phyloP scores from a whole-genome alignment of 2,113 vertebrate species.

The Rostratula benghalensis region DNA sequence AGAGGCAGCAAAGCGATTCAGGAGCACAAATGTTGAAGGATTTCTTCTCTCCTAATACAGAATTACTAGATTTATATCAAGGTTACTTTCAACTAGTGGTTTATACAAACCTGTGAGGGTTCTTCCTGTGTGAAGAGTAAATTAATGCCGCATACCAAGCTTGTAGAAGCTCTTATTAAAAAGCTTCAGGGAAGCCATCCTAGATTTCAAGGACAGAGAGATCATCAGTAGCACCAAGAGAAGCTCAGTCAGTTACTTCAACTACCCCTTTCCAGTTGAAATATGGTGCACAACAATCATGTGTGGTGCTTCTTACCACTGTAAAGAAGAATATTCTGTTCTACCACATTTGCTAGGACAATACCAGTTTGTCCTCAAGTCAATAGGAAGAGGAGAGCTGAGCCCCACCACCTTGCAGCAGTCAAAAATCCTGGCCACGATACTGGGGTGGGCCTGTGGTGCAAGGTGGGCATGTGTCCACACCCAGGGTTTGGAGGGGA shows the following conservation, averaged over 20 bases:
- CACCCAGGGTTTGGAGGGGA: not conserved
- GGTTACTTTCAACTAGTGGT: not conserved
- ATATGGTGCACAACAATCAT: fast-evolving
- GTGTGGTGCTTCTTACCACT: not conserved
- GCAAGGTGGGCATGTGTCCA: fast-evolving
- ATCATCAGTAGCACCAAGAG: not conserved
- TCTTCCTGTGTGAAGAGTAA: not conserved
- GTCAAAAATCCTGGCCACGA: not conserved
- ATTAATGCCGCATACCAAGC: not conserved
- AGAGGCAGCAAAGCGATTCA: not conserved
- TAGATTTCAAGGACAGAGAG: not conserved
- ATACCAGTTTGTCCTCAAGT: not conserved
- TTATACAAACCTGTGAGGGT: not conserved
- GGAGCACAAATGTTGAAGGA: not conserved
- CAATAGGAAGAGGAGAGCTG: not conserved
- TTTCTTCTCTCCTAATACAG: not conserved
- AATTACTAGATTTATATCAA: not conserved
- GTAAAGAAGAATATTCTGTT: not conserved
- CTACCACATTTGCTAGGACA: not conserved
- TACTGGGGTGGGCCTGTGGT: fast-evolving
- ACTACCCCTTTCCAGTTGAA: not conserved
- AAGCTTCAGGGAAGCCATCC: not conserved
- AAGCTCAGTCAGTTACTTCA: not conserved
- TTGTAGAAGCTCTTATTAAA: not conserved
- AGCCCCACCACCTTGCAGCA: not conserved